These are phyloP conservation scores for Chloroceryle inda DNA, from an alignment of 2,797 vertebrate genomes.

Conservation along the genomic window DNA sequence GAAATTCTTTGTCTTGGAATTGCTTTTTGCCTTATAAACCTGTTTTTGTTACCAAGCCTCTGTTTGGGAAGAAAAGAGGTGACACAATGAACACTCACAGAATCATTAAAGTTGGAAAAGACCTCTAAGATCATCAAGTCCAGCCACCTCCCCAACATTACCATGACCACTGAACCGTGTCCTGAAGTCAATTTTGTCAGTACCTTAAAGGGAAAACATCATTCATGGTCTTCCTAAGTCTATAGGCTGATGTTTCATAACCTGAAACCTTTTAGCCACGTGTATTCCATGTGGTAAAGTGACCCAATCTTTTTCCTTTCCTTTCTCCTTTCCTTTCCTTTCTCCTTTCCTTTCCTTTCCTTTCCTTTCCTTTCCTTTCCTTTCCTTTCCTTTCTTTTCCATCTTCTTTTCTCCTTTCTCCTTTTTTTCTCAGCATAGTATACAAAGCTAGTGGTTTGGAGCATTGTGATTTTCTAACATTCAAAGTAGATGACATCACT, in stretches of 20 bases:
- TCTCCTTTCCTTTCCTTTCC: no score
- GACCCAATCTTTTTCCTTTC: neutral
- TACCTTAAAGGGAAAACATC: neutral
- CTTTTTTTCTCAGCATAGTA: neutral
- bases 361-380: no score
- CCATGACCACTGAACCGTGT: no score
- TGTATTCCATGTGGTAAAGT: neutral
- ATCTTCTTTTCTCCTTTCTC: no score
- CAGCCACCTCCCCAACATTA: no score
- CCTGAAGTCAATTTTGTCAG: neutral
- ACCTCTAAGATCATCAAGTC: no score
- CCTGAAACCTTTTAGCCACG: neutral
- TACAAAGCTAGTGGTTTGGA: constrained; percentile 6
- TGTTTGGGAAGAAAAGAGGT: neutral
- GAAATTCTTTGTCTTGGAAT: neutral
- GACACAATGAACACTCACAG: neutral
- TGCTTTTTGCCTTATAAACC: neutral
- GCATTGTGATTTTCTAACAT: neutral
- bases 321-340: no score
- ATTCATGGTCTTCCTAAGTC: fast-evolving
- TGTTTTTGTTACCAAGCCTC: neutral
- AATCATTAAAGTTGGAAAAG: no score
- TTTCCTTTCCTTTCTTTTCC: no score
- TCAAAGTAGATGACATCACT: constrained; percentile 15
- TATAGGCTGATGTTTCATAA: neutral